phyloP scores from a whole-genome alignment of 2,113 vertebrate species.

The Leiothrix lutea region DNA sequence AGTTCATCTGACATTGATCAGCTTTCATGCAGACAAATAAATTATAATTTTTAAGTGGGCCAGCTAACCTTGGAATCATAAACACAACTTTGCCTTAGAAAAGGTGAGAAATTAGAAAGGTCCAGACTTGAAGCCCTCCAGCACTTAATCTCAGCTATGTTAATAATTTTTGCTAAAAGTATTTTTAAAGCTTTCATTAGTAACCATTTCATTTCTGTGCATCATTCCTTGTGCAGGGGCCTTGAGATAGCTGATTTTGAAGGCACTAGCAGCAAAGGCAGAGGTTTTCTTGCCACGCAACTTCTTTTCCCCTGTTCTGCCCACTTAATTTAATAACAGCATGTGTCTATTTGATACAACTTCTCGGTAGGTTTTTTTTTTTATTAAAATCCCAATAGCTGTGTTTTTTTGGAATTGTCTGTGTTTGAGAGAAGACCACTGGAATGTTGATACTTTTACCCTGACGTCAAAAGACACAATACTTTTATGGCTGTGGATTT shows the following conservation, averaged over 20 bases:
- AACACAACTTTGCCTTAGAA: neutral
- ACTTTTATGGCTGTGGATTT: neutral
- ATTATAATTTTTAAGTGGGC: neutral
- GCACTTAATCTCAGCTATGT: neutral
- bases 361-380: neutral
- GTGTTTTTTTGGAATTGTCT: neutral
- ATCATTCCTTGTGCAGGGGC: neutral
- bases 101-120: neutral
- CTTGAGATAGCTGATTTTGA: neutral
- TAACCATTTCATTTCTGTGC: neutral
- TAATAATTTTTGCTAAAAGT: neutral
- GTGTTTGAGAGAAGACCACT: neutral
- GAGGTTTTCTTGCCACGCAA: neutral
- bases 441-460: neutral
- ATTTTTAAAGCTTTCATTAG: neutral
- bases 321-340: neutral
- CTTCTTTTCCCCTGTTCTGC: neutral
- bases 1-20: neutral
- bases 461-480: neutral
- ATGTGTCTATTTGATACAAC: neutral
- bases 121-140: neutral
- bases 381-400: neutral
- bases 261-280: neutral
- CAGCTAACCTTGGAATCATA: neutral
- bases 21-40: neutral